Evolutionary conservation across 2,888 invertebrate species (phyloP).

Genomic region (Drosophila kanekoi): DNA sequence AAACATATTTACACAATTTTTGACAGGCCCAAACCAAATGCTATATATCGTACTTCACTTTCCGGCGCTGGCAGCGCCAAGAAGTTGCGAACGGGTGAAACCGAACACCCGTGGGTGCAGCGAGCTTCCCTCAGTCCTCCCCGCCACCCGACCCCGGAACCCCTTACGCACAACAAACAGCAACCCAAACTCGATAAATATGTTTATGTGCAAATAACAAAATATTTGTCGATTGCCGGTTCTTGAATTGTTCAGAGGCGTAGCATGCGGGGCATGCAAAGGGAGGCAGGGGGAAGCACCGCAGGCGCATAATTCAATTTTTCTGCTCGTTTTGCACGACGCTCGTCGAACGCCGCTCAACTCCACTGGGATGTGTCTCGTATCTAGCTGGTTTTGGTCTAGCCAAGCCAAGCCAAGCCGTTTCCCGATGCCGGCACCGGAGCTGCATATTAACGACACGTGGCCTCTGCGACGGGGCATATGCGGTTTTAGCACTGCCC

Average conservation of each 20-base stretch:
- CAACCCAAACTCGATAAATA: slow-evolving; percentile 77
- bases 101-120: slow-evolving; percentile 79
- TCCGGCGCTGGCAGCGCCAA: slow-evolving; percentile 8
- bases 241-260: slow-evolving; percentile 19
- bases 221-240: slow-evolving; percentile 83
- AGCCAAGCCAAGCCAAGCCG: too few species aligned
- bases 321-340: slow-evolving; percentile 82
- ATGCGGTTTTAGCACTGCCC: slow-evolving; percentile 62
- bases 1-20: slow-evolving; percentile 84
- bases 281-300: slow-evolving; percentile 70
- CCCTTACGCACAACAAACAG: slow-evolving; percentile 45
- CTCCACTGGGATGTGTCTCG: slow-evolving; percentile 50
- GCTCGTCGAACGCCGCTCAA: slow-evolving; percentile 71
- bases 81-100: slow-evolving; percentile 74
- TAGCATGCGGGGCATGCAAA: background rate
- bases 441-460: slow-evolving; percentile 73
- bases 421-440: background rate
- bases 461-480: slow-evolving; percentile 53
- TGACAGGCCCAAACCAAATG: slow-evolving; percentile 78
- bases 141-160: slow-evolving; percentile 6
- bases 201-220: slow-evolving; percentile 80
- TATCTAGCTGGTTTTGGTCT: background rate
- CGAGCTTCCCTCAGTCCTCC: slow-evolving; percentile 9
- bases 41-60: slow-evolving; percentile 8
- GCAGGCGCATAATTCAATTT: slow-evolving; percentile 84